These are phyloP conservation scores for Sphenodon punctatus DNA, from an alignment of 2,797 vertebrate genomes.

Conservation along the genomic window DNA sequence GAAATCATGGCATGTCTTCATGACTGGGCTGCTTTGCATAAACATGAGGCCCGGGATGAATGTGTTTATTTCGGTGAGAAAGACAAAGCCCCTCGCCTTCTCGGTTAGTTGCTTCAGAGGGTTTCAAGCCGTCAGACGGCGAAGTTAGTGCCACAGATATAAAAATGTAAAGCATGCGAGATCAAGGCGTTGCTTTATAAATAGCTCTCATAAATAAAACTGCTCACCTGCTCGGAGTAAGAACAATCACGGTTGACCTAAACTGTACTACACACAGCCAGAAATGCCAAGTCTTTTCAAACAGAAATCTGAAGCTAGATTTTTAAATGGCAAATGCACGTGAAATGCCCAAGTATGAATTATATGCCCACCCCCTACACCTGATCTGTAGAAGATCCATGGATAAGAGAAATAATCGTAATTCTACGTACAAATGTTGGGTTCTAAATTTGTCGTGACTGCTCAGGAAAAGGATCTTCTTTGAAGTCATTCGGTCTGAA, in stretches of 20 bases:
- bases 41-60: neutral
- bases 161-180: neutral
- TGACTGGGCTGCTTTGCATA: neutral
- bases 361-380: too few species aligned
- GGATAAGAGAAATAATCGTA: too few species aligned
- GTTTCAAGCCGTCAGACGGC: neutral
- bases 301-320: neutral
- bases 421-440: too few species aligned
- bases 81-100: neutral
- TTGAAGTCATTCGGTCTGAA: too few species aligned
- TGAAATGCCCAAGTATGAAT: too few species aligned
- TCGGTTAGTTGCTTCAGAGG: neutral
- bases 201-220: neutral
- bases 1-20: accelerated
- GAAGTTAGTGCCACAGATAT: accelerated
- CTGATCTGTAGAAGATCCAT: too few species aligned
- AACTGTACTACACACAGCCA: neutral
- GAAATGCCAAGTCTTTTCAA: conserved; percentile 18
- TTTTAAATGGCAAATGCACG: neutral
- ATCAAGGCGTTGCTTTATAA: neutral
- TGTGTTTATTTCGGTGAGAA: neutral
- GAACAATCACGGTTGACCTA: neutral
- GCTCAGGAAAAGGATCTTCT: too few species aligned
- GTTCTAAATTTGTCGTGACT: too few species aligned
- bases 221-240: neutral